A percentile compares a stretch with the other conserved stretches of the same genome.
Evolutionary conservation across 1,140 invertebrate species (phyloP).

Genomic region (Limonius californicus): DNA sequence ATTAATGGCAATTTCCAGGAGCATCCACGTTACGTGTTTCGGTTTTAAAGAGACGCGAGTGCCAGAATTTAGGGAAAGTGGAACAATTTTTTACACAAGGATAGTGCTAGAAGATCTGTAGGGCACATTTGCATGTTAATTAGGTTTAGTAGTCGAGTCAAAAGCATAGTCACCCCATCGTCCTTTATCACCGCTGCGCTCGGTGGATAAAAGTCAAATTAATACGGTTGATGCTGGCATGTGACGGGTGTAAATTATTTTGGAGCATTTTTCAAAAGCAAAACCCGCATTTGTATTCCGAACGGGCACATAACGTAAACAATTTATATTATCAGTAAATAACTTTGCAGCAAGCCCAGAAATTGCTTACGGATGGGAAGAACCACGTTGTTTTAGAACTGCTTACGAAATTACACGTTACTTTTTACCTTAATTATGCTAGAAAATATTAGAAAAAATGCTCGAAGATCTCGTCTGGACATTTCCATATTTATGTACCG

Average conservation of each 20-base stretch:
- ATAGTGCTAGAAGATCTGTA: too few species aligned
- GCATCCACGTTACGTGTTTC: too few species aligned
- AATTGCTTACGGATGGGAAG: conserved; percentile 14
- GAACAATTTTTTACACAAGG: too few species aligned
- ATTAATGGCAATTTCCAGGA: too few species aligned
- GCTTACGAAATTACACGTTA: too few species aligned
- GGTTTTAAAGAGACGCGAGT: too few species aligned
- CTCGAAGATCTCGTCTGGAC: too few species aligned
- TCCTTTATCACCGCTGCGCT: neutral
- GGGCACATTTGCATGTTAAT: conserved; percentile 19
- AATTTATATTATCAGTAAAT: conserved; percentile 42
- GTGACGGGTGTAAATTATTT: conserved; percentile 15
- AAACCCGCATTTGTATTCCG: conserved; percentile 30
- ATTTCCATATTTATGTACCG: too few species aligned
- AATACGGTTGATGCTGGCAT: conserved; percentile 15
- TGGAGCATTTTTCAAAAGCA: conserved; percentile 13
- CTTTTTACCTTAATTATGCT: too few species aligned
- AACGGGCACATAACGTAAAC: conserved; percentile 25
- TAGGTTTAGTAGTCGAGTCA: conserved; percentile 4
- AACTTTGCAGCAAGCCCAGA: conserved; percentile 21
- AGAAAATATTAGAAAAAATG: too few species aligned
- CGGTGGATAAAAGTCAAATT: conserved; percentile 22
- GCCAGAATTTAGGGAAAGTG: too few species aligned
- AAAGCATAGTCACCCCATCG: conserved; percentile 1
- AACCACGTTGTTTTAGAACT: neutral